A percentile compares a stretch with the other conserved stretches of the same genome.
phyloP scores from a whole-genome alignment of 2,888 invertebrate species.

The Tupiocoris notatus region DNA sequence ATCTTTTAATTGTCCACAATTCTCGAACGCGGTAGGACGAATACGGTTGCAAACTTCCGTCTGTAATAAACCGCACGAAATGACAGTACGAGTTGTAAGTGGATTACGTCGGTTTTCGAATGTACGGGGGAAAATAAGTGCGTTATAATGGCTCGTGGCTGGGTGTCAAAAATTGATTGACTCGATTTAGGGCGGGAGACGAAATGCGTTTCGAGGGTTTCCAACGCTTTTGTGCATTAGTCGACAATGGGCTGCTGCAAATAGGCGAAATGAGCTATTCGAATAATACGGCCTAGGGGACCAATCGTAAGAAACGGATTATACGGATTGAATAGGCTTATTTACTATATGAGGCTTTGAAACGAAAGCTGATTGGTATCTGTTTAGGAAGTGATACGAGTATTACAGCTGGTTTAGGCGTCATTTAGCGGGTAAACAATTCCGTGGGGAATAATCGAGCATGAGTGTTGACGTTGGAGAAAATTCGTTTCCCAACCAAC shows the following conservation, averaged over 20 bases:
- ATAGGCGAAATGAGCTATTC: neutral
- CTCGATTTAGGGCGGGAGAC: neutral
- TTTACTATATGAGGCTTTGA: neutral
- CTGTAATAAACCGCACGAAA: no score
- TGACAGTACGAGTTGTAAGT: no score
- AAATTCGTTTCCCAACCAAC: no score
- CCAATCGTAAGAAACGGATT: neutral
- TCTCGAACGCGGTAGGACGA: no score
- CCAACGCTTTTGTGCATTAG: neutral
- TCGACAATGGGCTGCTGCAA: neutral
- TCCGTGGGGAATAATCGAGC: no score
- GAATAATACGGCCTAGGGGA: neutral
- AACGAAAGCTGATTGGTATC: neutral
- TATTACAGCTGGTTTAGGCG: neutral
- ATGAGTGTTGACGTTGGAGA: no score
- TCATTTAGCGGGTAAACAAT: no score
- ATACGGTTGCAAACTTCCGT: no score
- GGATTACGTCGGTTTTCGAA: neutral
- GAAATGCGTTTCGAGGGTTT: neutral
- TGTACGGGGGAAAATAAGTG: neutral
- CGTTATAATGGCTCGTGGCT: neutral
- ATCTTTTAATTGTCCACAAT: no score
- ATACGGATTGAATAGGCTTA: neutral
- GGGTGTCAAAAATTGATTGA: neutral
- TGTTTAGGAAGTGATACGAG: neutral